Evolutionary conservation across 2,113 vertebrate genomes (phyloP), one percentile per base, ranked within the genome.

Genomic region (Argyrosomus japonicus): DNA sequence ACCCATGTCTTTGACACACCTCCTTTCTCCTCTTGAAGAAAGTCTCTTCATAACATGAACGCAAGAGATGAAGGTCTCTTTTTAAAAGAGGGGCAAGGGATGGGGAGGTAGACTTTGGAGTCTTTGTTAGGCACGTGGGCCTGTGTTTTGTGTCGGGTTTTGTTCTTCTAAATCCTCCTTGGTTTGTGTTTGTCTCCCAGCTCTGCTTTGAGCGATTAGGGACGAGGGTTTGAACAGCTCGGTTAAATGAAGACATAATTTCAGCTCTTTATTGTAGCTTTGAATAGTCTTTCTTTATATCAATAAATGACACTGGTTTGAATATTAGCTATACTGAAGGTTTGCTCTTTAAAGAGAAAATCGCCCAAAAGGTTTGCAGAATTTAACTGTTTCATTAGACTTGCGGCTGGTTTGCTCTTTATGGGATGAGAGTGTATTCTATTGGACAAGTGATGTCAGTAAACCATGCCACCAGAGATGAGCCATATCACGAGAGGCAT

Each of bases 181-280:
- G 82, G 90, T 88, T 87, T 77, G 84, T 90, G 86, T 93, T 91
- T 94, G 91, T 93, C 89, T 93, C 88, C 4, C 5, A 85, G 85
- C 90, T 91, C 72, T 93, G 90, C 94, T 94, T 93, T 93, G 90
- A 92, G 92, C 68, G 93, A 95, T 95, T 95, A 93, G 85, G 84
- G 81, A 82, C 29, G 36, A 83, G 83, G 80, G 88, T 91, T 91
- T 82, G 75, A 93, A 83, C 88, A 29, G 79, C 85, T 89, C 17
- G 64, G 68, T 84, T 85, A 79, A 90, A 87, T 86, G 87, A 89
- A 91, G 78, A 84, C 85, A 79, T 91, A 43, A 85, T 90, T 93
- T 89, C 87, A 84, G 64, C 45, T 68, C 73, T 84, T 90, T 92
- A 88, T 87, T 92, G 75, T 75, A 6, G 70, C 82, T 92, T 93